Evolutionary conservation across 2,113 vertebrate species (phyloP).

Genomic region (Ceyx margarethae): DNA sequence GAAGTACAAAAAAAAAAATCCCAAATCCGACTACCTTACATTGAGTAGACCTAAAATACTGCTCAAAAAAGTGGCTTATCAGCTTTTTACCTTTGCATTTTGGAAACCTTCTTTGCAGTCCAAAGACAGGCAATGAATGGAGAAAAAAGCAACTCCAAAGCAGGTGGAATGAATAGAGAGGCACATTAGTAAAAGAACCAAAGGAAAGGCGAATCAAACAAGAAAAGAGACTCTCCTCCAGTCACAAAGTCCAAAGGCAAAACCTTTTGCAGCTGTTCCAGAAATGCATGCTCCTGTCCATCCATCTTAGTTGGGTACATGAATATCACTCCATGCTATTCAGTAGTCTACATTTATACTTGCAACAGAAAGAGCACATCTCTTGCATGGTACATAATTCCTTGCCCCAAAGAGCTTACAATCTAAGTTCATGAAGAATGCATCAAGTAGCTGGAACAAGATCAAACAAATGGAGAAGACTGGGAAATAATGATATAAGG

Average conservation of each 20-base stretch:
- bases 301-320: neutral
- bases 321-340: neutral
- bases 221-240: neutral
- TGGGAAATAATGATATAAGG: neutral
- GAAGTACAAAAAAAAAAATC: conserved; percentile 11
- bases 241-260: neutral
- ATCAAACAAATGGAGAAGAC: neutral
- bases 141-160: conserved; percentile 6
- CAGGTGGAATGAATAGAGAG: neutral
- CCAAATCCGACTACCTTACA: neutral
- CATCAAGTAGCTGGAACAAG: neutral
- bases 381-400: neutral
- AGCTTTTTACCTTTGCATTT: conserved; percentile 18
- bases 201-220: fast-evolving
- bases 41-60: neutral
- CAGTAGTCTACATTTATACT: neutral
- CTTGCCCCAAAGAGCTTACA: conserved; percentile 47
- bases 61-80: neutral
- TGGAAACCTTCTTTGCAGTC: neutral
- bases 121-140: neutral
- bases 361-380: neutral
- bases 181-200: neutral
- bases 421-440: conserved; percentile 19
- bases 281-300: neutral
- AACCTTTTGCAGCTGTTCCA: neutral